These are phyloP conservation scores for Hydrocynus forskahlii DNA, from an alignment of 2,797 vertebrate species.

Conservation along the genomic window DNA sequence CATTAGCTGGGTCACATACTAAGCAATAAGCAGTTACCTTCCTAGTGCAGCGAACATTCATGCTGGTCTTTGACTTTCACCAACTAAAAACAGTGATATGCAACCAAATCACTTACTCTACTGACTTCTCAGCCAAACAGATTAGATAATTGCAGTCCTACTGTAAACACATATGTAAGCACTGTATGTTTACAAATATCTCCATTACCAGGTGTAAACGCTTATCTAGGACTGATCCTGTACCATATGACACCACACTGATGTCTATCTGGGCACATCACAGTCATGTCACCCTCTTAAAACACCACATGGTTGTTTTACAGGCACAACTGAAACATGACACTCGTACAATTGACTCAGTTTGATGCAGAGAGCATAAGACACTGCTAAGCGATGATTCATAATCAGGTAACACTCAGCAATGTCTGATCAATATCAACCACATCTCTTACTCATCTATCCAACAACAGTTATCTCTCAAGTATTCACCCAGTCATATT, in stretches of 20 bases:
- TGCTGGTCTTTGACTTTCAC: not conserved
- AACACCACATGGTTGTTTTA: not conserved
- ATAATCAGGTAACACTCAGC: conserved; percentile 6
- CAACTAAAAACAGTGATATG: not conserved
- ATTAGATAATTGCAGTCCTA: not conserved
- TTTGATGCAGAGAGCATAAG: not conserved
- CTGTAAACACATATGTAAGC: not conserved
- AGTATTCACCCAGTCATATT: not conserved
- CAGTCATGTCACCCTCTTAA: not conserved
- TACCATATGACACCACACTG: not conserved
- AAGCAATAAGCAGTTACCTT: not conserved
- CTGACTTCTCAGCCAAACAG: not conserved
- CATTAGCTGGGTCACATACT: not conserved
- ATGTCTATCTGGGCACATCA: not conserved
- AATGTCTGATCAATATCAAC: not conserved
- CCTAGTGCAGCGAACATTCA: no score
- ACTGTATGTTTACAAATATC: no score
- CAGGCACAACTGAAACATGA: not conserved
- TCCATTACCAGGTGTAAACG: no score
- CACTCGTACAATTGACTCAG: not conserved
- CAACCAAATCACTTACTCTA: not conserved
- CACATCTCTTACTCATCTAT: not conserved
- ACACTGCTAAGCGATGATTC: not conserved
- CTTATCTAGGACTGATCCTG: not conserved
- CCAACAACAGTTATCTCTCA: conserved; percentile 11